Evolutionary conservation across 2,797 vertebrate genomes (phyloP), one percentile per base, ranked within the genome.

Genomic region (Brachyalestes nurse): DNA sequence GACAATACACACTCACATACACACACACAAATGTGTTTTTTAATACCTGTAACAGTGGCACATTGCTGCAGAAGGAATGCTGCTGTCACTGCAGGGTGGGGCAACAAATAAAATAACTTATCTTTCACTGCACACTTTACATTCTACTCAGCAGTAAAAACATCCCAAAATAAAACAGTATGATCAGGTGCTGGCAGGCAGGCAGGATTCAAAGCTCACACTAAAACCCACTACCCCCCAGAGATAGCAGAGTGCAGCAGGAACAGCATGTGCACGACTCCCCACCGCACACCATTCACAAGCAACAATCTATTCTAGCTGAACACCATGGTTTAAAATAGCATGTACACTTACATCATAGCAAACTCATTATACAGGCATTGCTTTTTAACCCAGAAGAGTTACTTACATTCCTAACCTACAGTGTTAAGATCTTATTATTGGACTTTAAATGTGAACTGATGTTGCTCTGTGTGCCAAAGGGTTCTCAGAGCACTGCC

Each of bases 61-160:
- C 28, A 6, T 12, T 67, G 51, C 42, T 23, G n/a, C 58, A 55
- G 58, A 34, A 77, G 28, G 61, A 69, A 76, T 76, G 34, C 45
- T 71, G 66, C 34, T 40, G 75, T 34, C 21, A 71, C 45, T 4
- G n/a, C 66, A 55, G 64, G 25, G 45, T 51, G 23, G 58, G 2
- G 13, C 5, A 21, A 53, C 17, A 40, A 73, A 70, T 61, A 42
- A 70, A 81, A 81, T 70, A 53, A 49, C 70, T 72, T 55, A 72
- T 72, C 51, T 72, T 73, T 58, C 25, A 57, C 40, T 62, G n/a
- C 45, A 75, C 79, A 71, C 66, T 77, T 75, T 76, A 71, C 77
- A 81, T 71, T 76, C 73, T 72, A 55, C 80, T 65, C 66, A 71
- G 58, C 80, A 72, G 45, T 34, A 72, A 77, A 74, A 70, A 71